Base-by-base conservation (phyloP, 2,888 invertebrate genomes). In the Automeris io region DNA sequence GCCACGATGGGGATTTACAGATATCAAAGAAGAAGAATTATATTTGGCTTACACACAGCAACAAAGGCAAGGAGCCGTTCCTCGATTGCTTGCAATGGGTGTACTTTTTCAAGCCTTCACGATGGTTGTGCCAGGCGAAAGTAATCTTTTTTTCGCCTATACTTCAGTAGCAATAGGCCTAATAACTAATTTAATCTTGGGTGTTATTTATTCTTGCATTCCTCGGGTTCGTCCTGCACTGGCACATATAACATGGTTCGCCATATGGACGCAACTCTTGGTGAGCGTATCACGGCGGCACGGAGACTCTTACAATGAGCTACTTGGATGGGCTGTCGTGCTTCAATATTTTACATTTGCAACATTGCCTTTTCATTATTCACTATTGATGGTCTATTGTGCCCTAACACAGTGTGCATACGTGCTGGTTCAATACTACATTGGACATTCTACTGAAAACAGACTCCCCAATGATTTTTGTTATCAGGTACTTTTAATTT, bases 331-430 rank as follows among this genome's bases (percentile, higher is more conserved):
- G 94, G 90, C 92, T 9, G 81, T 93, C 46, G 86, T 94, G 31
- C 73, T 93, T 52, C 91, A 92, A 57, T 94, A 93, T 67, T 88
- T 93, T 49, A 90, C 93, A 35, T 90, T 93, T 61, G 92, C 93
- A 37, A 91, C 92, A 1, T 72, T 94, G 51, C 94, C 95, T 0
- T 82, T 94, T 42, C 88, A 75, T 60, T 69, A 67, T 40, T 36
- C 73, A 39, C 23, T 74, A 18, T 49, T 80, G 40, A 55, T 72
- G 39, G 36, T 72, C 33, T 83, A 82, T 50, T 81, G 78, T 44
- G 42, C 47, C 18, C 38, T 78, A 18, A 75, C 80, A 9, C 57
- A 71, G 29, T 42, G 48, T 24, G 73, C 67, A 25, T 86, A 76
- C 55, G 59, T 83, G 18, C 12, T 70, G 37, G 66, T 80, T 11